Evolutionary conservation across 2,888 invertebrate genomes (phyloP).

Genomic region (Deladenus siricidicola): DNA sequence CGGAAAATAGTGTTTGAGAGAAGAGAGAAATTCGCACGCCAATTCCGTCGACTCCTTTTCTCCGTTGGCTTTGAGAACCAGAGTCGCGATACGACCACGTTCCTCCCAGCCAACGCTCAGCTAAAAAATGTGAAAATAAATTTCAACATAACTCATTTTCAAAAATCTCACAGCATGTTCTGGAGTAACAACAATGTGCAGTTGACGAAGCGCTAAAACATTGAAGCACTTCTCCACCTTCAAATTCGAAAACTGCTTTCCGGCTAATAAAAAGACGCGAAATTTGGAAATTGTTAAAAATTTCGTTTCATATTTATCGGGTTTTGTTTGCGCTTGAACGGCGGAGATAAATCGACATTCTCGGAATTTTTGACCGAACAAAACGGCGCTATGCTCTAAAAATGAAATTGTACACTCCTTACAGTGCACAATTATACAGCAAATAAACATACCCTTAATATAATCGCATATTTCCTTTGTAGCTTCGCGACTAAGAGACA

Average conservation of each 20-base stretch:
- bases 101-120: slow-evolving; percentile 28
- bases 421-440: slow-evolving; percentile 5
- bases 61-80: not conserved
- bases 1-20: slow-evolving; percentile 52
- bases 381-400: slow-evolving; percentile 41
- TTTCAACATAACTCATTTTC: not conserved
- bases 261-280: slow-evolving; percentile 43
- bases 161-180: not conserved
- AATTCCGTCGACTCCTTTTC: slow-evolving; percentile 18
- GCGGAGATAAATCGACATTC: slow-evolving; percentile 39
- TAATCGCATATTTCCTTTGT: slow-evolving; percentile 44
- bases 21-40: slow-evolving; percentile 30
- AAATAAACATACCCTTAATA: slow-evolving; percentile 36
- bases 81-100: not conserved
- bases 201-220: slow-evolving; percentile 37
- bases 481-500: slow-evolving; percentile 45
- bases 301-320: slow-evolving; percentile 42
- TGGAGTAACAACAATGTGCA: slow-evolving; percentile 21
- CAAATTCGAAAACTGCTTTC: slow-evolving; percentile 38
- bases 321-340: slow-evolving; percentile 27
- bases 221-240: slow-evolving; percentile 48
- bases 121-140: slow-evolving; percentile 17
- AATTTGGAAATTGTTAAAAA: slow-evolving; percentile 49
- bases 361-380: slow-evolving; percentile 51
- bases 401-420: not conserved